Evolutionary conservation across 2,113 vertebrate species (phyloP), one percentile per base, ranked within the genome.

Genomic region (Sakesphorus luctuosus): DNA sequence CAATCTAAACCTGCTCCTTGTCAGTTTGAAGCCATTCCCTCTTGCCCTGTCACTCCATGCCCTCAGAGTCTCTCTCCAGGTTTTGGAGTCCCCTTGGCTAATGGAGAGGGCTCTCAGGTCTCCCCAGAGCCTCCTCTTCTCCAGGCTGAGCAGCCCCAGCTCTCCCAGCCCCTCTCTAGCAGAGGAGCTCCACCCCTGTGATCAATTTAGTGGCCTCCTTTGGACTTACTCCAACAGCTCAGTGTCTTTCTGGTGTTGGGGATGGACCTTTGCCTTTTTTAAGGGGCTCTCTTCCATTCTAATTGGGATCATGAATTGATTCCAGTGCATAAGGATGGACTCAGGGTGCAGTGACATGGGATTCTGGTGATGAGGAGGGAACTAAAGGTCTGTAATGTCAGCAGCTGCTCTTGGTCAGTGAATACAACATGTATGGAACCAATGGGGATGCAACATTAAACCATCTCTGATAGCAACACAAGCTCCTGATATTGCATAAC

Each of bases 271-370:
- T 52, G 31, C 28, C 23, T 46, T 74, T 89, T 52, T 67, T 33
- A 17, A 36, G 53, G 16, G 21, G 33, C 9, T 78, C 10, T 62
- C 23, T 84, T 77, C 15, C 9, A 3, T 65, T 92, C 65, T 33
- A 35, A 6, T 78, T 58, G 7, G 25, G 47, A 11, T 13, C 1
- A 2, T 59, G 46, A 76, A 56, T 19, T 19, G 44, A 44, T 43
- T 47, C 3, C 67, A 83, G 33, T 35, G 33, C 20, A 3, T 43
- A 38, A 61, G 26, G 18, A 13, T 56, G 58, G 17, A 26, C 36
- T 89, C 8, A 5, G 0, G 0, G 17, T 36, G 9, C 40, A 47
- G 25, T 28, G 56, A 25, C 19, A 9, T 7, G 21, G 24, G 33
- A 13, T 49, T 77, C 63, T 69, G 23, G 4, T 65, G 43, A 18